phyloP scores from a whole-genome alignment of 2,888 invertebrate genomes.

The Rhagophthalmus giganteus region DNA sequence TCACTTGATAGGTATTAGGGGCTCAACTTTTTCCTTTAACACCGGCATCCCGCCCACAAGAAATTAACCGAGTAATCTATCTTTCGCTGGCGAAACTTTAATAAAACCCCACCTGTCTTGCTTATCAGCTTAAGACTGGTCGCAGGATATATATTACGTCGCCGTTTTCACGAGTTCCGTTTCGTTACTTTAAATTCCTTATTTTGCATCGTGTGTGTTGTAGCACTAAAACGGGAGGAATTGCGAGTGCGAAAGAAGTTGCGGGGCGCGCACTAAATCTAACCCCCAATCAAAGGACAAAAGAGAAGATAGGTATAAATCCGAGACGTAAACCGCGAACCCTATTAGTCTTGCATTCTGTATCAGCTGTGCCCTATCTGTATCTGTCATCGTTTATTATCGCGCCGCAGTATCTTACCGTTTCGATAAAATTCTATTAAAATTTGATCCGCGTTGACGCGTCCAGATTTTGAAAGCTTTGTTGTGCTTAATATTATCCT shows the following conservation, averaged over 20 bases:
- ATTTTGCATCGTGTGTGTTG: neutral
- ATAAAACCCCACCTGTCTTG: conserved; percentile 25
- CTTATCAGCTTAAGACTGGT: conserved; percentile 15
- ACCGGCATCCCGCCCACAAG: too few species aligned
- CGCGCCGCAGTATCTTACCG: conserved; percentile 37
- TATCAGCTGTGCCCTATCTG: conserved; percentile 22
- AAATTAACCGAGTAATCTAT: conserved; percentile 23
- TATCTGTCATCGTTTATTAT: conserved; percentile 38
- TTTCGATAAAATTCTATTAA: conserved; percentile 42
- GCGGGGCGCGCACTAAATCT: conserved; percentile 17
- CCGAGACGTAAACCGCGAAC: conserved; percentile 15
- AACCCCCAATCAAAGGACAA: conserved; percentile 14
- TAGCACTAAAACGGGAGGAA: conserved; percentile 1
- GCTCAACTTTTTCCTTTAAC: too few species aligned
- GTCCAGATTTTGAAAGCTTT: conserved; percentile 31
- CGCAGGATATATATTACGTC: conserved; percentile 16
- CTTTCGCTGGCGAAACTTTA: conserved; percentile 19
- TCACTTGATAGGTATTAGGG: too few species aligned
- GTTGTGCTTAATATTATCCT: too few species aligned
- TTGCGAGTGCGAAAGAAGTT: too few species aligned
- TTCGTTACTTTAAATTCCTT: conserved; percentile 20
- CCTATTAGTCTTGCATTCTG: conserved; percentile 5
- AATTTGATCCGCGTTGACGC: conserved; percentile 33
- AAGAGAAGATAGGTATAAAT: conserved; percentile 17
- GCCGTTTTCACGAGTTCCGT: conserved; percentile 12